Evolutionary conservation across 30 jellyfish, hydroid and myxozoan genomes (phyloP), one percentile per base, ranked within the genome.

Genomic region (Chironex yamaguchii): DNA sequence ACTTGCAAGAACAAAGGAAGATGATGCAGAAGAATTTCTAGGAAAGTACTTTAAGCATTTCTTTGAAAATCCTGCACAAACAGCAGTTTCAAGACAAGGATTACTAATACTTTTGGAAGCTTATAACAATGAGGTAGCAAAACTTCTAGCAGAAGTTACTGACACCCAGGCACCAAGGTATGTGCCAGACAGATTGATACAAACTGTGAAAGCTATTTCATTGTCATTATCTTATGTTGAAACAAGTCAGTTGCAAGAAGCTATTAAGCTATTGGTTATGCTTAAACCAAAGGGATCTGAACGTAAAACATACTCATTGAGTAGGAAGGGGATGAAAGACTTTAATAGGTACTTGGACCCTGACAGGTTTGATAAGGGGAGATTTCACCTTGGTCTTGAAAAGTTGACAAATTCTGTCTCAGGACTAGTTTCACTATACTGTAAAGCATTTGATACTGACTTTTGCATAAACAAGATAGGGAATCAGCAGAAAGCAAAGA

Each of bases 41-140:
- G 97, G 98, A 36, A 86, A 63, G 36, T 85, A 93, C 82, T 93
- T 93, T 79, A 76, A 81, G 64, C 92, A 93, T 13, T 93, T 71
- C 52, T 93, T 93, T 51, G 90, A 89, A 11, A 36, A 67, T 50
- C 54, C 70, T 23, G 2, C 88, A 26, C 29, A 89, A 30, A 74
- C 96, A n/a, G 69, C 96, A 24, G 84, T 93, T 0, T 87, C 98
- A 28, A 82, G 96, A 62, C 97, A 84, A 27, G 98, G 98, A 0
- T 42, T 93, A 88, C 77, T 91, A 21, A 90, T 93, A 13, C 58
- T 93, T 24, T 81, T 93, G 13, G 98, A 93, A 9, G 80, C 97
- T n/a, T 93, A 93, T 31, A 88, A 93, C 62, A 31, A 48, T n/a
- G 98, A 93, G 82, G 95, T 79, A 36, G 97, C 93, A 17, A 62